Conservation (phyloP, 2,113 vertebrate genomes). For the Tauraco erythrolophus region DNA sequence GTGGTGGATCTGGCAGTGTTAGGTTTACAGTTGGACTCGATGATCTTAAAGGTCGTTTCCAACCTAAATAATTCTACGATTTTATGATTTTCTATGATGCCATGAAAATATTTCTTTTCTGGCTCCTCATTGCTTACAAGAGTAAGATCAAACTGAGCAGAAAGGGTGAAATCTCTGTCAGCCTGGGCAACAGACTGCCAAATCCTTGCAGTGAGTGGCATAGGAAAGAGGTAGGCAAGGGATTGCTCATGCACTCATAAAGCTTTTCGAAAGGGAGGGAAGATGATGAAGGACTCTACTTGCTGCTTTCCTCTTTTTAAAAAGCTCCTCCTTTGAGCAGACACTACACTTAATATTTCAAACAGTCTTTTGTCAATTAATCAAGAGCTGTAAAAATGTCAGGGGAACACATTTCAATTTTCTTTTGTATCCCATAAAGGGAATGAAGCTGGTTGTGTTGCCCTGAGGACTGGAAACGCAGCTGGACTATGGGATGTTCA, state of each 20-base stretch:
- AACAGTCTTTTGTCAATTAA: not conserved
- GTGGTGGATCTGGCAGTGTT: too few relatives aligned
- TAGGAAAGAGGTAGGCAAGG: not conserved
- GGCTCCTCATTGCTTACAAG: not conserved
- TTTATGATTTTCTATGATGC: not conserved
- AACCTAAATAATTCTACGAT: too few relatives aligned
- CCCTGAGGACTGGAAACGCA: conserved; percentile 84
- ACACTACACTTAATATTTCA: not conserved
- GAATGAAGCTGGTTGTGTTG: conserved; percentile 85
- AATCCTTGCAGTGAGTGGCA: not conserved
- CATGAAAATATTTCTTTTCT: not conserved
- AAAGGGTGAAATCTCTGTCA: not conserved
- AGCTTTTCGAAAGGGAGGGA: not conserved
- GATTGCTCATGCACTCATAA: not conserved
- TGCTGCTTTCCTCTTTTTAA: not conserved
- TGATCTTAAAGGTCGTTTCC: too few relatives aligned
- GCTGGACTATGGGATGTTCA: conserved; percentile 92
- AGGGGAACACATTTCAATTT: not conserved
- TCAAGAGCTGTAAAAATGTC: not conserved
- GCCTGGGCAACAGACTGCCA: not conserved
- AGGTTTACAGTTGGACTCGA: too few relatives aligned
- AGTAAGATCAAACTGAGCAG: not conserved
- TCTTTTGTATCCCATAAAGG: conserved; percentile 66
- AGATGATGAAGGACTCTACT: not conserved
- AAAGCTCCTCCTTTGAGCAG: not conserved